A percentile compares a stretch with the other conserved stretches of the same genome.
Evolutionary conservation across 2,113 vertebrate genomes (phyloP).

Genomic region (Pimephales promelas): DNA sequence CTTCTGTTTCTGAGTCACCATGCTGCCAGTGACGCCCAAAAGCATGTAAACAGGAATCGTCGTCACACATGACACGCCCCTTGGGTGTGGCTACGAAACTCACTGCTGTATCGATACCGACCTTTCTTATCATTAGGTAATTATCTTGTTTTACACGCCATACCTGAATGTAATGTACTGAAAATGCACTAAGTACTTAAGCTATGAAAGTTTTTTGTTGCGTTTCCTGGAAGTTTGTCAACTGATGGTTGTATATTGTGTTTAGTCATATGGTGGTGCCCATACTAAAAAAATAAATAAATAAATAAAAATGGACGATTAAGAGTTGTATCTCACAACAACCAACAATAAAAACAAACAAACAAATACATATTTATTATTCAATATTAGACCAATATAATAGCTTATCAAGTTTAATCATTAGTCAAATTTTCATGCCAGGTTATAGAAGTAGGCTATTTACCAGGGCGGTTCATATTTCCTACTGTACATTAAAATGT

Average conservation of each 20-base stretch:
- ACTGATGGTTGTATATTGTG: no score
- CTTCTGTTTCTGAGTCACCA: slow-evolving; percentile 45
- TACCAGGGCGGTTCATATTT: not conserved
- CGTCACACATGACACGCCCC: slow-evolving; percentile 19
- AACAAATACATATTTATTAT: not conserved
- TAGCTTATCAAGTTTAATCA: not conserved
- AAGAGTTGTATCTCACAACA: no score
- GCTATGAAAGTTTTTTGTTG: not conserved
- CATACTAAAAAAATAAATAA: not conserved
- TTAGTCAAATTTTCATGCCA: not conserved
- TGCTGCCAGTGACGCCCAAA: slow-evolving; percentile 46
- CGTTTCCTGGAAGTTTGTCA: not conserved
- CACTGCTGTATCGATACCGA: not conserved
- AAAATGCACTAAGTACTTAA: not conserved
- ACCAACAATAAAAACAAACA: no score
- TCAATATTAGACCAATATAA: not conserved
- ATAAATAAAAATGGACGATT: not conserved
- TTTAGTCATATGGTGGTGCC: not conserved
- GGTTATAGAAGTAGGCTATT: not conserved
- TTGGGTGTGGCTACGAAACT: not conserved
- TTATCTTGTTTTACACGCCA: not conserved
- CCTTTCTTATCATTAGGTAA: not conserved
- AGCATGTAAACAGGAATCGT: slow-evolving; percentile 52
- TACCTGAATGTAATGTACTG: slow-evolving; percentile 1
- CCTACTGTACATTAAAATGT: not conserved